These are phyloP conservation scores for Ormyrus pomaceus DNA, from an alignment of 2,888 invertebrate species.

Conservation along the genomic window DNA sequence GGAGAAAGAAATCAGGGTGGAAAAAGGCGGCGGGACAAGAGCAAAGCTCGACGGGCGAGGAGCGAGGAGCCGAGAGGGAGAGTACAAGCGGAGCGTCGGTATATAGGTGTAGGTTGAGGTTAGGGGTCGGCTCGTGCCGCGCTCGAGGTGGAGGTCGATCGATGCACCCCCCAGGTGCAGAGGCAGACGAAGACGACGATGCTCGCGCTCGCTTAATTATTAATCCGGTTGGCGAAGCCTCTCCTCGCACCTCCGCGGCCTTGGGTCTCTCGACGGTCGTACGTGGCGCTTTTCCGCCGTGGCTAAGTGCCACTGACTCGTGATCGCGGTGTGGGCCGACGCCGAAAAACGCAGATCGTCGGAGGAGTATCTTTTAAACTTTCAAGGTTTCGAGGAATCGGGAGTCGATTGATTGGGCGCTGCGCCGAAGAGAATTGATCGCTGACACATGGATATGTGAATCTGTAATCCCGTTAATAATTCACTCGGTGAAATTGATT, in stretches of 20 bases:
- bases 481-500: too few species aligned
- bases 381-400: too few species aligned
- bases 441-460: too few species aligned
- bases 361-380: too few species aligned
- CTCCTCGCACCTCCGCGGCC: slow-evolving; percentile 23
- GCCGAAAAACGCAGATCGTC: too few species aligned
- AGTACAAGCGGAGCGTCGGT: slow-evolving; percentile 54
- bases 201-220: slow-evolving; percentile 22
- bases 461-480: too few species aligned
- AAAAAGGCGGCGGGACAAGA: not conserved
- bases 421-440: too few species aligned
- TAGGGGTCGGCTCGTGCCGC: slow-evolving; percentile 59
- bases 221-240: not conserved
- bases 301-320: not conserved
- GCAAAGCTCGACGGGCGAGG: slow-evolving; percentile 21
- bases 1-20: not conserved
- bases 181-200: not conserved
- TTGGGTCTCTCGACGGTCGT: not conserved
- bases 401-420: too few species aligned
- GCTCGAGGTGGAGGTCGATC: slow-evolving; percentile 61
- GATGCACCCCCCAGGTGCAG: slow-evolving; percentile 62
- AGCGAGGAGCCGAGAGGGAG: not conserved
- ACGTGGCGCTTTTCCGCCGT: not conserved
- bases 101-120: slow-evolving; percentile 61
- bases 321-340: too few species aligned